Base-by-base conservation (phyloP, 2,113 vertebrate species). In the Serinus canaria region DNA sequence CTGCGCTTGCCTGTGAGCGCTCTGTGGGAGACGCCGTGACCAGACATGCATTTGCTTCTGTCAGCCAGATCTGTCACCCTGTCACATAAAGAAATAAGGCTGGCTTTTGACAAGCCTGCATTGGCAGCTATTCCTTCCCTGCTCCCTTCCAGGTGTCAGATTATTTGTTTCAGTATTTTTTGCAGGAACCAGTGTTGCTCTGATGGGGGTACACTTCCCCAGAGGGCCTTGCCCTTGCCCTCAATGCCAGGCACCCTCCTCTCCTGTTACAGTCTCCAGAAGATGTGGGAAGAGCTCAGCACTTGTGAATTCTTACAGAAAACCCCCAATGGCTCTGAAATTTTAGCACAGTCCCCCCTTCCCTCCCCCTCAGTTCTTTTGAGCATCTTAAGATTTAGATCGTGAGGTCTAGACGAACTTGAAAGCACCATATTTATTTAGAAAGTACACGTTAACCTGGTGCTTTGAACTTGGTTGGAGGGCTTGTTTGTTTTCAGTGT, bases 381-480 rank as follows among this genome's bases (percentile, higher is more conserved):
- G 59, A 92, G 88, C 31, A 73, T 80, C 76, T 69, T 60, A 59
- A 94, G 59, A 92, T 90, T 92, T 92, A 83, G 73, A 86, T 86
- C 35, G 5, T 58, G 83, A 93, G 76, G 86, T 86, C 91, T 83
- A 96, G 95, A 83, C 68, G 9, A 89, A 89, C 67, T 63, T 90
- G 83, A 90, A 94, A 96, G 83, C 68, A 70, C 81, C 83, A 28
- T 89, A 92, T 95, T 97, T 95, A 96, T 90, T 92, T 92, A 90
- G 90, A 89, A 94, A 93, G 92, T 56, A 89, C 10, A 25, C 21
- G 6, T 83, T 97, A 97, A 96, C 96, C 89, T 92, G 95, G 56
- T 93, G 64, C 92, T 94, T 96, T 97, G 92, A 96, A 95, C 94
- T 94, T 93, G 76, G 80, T 96, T 96, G 89, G 95, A 95, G 94